Conservation (phyloP, 2,888 invertebrate genomes). For the Caenorhabditis sp. region DNA sequence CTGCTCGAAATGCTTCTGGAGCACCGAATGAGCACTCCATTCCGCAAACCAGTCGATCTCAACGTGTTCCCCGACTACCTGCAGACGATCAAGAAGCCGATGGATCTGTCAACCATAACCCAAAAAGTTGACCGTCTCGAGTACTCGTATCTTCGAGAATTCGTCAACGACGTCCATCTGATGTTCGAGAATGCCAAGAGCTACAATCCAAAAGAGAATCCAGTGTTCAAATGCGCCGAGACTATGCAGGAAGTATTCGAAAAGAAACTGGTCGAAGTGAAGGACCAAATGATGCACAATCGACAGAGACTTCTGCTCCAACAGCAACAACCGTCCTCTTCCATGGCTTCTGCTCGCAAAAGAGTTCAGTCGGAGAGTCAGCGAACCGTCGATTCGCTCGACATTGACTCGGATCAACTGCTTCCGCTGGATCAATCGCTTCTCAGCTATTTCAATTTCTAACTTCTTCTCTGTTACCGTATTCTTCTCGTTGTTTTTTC, state of each 20-base stretch:
- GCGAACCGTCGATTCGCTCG: slow-evolving; percentile 69
- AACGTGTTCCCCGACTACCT: slow-evolving; percentile 97
- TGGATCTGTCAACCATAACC: slow-evolving; percentile 91
- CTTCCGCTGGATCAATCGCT: slow-evolving; percentile 35
- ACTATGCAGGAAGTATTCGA: slow-evolving; percentile 96
- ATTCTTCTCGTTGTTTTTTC: not conserved
- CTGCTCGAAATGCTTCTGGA: slow-evolving; percentile 65
- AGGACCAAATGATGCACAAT: slow-evolving; percentile 13
- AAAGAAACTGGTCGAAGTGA: slow-evolving; percentile 84
- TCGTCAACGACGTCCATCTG: slow-evolving; percentile 97
- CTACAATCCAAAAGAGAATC: slow-evolving; percentile 87
- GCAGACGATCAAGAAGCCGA: slow-evolving; percentile 86
- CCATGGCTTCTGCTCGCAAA: slow-evolving; percentile 17
- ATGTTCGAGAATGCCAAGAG: slow-evolving; percentile 94
- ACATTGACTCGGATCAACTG: slow-evolving; percentile 75
- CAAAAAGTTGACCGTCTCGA: slow-evolving; percentile 80
- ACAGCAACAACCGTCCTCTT: slow-evolving; percentile 10
- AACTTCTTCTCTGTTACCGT: not conserved
- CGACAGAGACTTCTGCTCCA: slow-evolving; percentile 8
- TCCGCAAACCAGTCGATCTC: slow-evolving; percentile 97
- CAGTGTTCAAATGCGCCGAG: slow-evolving; percentile 96
- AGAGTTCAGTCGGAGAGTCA: slow-evolving; percentile 53
- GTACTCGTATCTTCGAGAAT: slow-evolving; percentile 86
- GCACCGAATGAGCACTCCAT: slow-evolving; percentile 92
- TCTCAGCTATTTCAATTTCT: slow-evolving; percentile 13